Percentiles rank a stretch among this genome's conserved stretches.
Conservation (phyloP, 2,797 vertebrate species). For the Lagodon rhomboides region DNA sequence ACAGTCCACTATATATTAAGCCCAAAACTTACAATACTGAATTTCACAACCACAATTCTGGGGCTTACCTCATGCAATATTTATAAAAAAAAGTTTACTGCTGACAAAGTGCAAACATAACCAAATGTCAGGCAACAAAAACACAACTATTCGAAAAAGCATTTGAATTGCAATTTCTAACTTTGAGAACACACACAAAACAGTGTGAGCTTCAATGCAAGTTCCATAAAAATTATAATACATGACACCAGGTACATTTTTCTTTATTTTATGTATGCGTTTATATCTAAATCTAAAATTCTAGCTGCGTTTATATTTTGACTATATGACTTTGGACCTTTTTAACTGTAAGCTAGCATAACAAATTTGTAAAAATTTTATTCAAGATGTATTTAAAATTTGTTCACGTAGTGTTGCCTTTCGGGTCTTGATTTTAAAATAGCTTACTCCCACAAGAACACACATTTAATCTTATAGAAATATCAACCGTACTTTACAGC, state of each 20-base stretch:
- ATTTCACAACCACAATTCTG: neutral
- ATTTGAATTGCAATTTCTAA: neutral
- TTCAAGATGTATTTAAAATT: too few species aligned
- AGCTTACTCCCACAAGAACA: neutral
- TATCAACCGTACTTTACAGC: neutral
- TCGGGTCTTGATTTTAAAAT: neutral
- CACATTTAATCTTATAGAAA: neutral
- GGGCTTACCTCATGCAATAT: constrained; percentile 5
- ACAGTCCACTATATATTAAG: neutral
- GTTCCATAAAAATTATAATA: neutral
- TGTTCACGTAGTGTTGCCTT: neutral
- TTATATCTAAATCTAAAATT: too few species aligned
- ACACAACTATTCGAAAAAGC: neutral
- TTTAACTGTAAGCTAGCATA: neutral
- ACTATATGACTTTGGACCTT: neutral
- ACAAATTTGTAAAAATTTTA: too few species aligned
- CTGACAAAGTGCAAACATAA: neutral
- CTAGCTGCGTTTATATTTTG: neutral
- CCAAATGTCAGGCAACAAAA: neutral
- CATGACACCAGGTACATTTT: neutral
- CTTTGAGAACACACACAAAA: neutral
- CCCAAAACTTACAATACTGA: neutral
- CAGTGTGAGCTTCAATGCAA: neutral
- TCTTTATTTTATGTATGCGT: neutral
- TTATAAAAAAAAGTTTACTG: neutral